These are phyloP conservation scores for Cetonia aurata DNA, from an alignment of 2,888 invertebrate genomes.

Conservation along the genomic window DNA sequence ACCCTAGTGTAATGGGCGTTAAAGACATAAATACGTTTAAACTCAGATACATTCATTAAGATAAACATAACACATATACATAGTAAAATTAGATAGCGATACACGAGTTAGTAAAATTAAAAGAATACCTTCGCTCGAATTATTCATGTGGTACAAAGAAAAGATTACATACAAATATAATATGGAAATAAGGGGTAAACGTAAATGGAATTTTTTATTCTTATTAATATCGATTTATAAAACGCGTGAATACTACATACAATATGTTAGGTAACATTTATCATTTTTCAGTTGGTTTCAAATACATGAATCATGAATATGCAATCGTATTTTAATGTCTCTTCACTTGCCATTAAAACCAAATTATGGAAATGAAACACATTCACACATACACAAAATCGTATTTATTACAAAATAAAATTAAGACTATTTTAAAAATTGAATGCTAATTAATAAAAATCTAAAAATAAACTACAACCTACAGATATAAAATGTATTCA, in stretches of 20 bases:
- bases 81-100: neutral
- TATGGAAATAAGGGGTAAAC: neutral
- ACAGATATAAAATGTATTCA: conserved; percentile 34
- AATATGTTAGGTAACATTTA: too few relatives aligned
- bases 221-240: too few relatives aligned
- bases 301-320: too few relatives aligned
- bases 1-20: conserved; percentile 7
- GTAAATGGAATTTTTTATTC: too few relatives aligned
- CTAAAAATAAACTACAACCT: conserved; percentile 36
- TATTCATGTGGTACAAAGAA: neutral
- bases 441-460: conserved; percentile 22
- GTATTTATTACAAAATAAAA: conserved; percentile 44
- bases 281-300: too few relatives aligned
- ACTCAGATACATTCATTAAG: too few relatives aligned
- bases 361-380: conserved; percentile 27
- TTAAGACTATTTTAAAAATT: conserved; percentile 15
- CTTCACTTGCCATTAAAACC: too few relatives aligned
- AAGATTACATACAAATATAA: neutral
- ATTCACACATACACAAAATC: conserved; percentile 30
- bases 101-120: neutral
- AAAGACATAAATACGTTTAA: too few relatives aligned
- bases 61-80: too few relatives aligned
- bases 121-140: neutral
- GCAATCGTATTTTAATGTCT: too few relatives aligned
- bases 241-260: too few relatives aligned